Conservation (phyloP, 2,113 vertebrate genomes). For the Grantiella picta region DNA sequence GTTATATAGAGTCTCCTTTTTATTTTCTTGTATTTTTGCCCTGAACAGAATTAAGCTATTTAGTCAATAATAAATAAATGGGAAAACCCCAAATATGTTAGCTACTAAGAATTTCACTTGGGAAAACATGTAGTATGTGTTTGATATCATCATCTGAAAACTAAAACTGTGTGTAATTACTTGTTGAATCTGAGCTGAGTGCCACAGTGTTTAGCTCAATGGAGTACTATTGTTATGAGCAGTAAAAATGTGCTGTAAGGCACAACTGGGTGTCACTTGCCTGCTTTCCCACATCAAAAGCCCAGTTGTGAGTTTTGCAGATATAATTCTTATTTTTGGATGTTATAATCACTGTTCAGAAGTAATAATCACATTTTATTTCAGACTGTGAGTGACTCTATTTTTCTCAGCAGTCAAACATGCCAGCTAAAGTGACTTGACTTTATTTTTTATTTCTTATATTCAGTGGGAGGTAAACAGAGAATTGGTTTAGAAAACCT, state of each 20-base stretch:
- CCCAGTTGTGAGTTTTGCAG: not conserved
- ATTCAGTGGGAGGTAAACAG: not conserved
- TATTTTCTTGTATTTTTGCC: not conserved
- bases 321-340: not conserved
- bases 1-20: not conserved
- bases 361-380: not conserved
- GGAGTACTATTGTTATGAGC: not conserved
- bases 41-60: not conserved
- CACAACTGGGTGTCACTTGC: not conserved
- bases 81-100: not conserved
- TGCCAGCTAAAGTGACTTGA: not conserved
- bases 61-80: not conserved
- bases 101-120: not conserved
- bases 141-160: not conserved
- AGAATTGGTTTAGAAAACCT: not conserved
- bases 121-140: not conserved
- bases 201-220: not conserved
- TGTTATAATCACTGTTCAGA: not conserved
- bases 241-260: not conserved
- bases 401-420: not conserved
- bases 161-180: not conserved
- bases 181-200: not conserved
- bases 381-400: not conserved
- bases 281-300: not conserved
- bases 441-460: not conserved